Conservation (phyloP, 2,888 invertebrate genomes). For the Pseudococcus jackbeardsleyi region DNA sequence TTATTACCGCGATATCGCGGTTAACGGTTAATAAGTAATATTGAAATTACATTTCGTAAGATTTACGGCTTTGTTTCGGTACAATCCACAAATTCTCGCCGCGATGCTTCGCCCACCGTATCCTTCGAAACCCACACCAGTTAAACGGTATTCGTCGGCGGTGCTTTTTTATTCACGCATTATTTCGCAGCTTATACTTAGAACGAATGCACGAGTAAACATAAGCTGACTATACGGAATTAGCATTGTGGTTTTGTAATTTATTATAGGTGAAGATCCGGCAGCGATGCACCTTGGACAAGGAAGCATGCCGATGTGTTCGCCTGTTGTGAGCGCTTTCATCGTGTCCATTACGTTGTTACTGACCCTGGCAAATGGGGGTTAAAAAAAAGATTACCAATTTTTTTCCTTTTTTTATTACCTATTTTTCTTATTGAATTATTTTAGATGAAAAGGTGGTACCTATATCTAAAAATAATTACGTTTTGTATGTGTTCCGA, state of each 20-base stretch:
- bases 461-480: neutral
- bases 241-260: conserved; percentile 29
- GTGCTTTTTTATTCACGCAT: neutral
- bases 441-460: neutral
- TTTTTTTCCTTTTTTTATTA: conserved; percentile 11
- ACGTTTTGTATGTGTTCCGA: conserved; percentile 5
- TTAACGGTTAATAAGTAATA: conserved; percentile 5
- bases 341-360: conserved; percentile 67
- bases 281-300: conserved; percentile 68
- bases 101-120: neutral
- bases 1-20: conserved; percentile 7
- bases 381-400: conserved; percentile 51
- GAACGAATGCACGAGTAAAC: neutral
- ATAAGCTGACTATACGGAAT: neutral
- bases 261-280: conserved; percentile 68
- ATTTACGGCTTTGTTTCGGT: conserved; percentile 8
- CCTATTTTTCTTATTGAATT: conserved; percentile 22
- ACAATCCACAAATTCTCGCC: conserved; percentile 1
- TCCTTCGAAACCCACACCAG: neutral
- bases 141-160: neutral
- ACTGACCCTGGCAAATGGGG: conserved; percentile 60
- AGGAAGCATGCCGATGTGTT: conserved; percentile 67
- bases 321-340: conserved; percentile 68
- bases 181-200: neutral
- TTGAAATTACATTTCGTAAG: conserved; percentile 17